Evolutionary conservation across 2,797 vertebrate species (phyloP).

Genomic region (Phaenicophaeus curvirostris): DNA sequence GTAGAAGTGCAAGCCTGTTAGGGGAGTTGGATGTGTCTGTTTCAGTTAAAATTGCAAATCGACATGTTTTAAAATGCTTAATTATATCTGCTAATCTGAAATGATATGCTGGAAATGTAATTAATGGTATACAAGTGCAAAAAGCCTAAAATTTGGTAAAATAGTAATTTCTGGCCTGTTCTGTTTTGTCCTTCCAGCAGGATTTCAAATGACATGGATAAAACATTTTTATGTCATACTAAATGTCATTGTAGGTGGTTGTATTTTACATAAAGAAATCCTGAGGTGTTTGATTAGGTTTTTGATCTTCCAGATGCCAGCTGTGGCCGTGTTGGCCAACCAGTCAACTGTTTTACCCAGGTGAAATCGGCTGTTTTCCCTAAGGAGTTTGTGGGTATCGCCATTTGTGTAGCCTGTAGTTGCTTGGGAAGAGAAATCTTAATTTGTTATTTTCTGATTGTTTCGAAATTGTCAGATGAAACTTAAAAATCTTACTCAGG

Average conservation of each 20-base stretch:
- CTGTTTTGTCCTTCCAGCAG: not conserved
- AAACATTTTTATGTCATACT: not conserved
- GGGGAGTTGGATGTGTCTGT: not conserved
- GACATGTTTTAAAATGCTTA: not conserved
- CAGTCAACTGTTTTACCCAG: not conserved
- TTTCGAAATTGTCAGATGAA: not conserved
- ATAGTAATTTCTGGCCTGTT: not conserved
- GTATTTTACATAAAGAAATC: not conserved
- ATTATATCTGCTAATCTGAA: not conserved
- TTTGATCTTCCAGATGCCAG: not conserved
- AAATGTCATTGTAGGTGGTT: not conserved
- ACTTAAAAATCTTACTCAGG: not conserved
- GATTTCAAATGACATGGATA: not conserved
- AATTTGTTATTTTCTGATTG: not conserved
- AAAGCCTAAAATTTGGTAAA: not conserved
- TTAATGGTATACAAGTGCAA: fast-evolving
- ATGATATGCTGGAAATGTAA: not conserved
- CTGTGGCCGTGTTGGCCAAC: not conserved
- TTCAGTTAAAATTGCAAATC: not conserved
- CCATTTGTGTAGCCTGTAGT: not conserved
- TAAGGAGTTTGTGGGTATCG: not conserved
- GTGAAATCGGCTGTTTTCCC: not conserved
- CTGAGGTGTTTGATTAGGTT: fast-evolving
- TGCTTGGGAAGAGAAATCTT: not conserved
- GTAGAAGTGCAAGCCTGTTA: not conserved